Percentiles rank a stretch among this genome's conserved stretches.
Evolutionary conservation across 2,888 invertebrate species (phyloP).

Genomic region (Galerucella nymphaeae): DNA sequence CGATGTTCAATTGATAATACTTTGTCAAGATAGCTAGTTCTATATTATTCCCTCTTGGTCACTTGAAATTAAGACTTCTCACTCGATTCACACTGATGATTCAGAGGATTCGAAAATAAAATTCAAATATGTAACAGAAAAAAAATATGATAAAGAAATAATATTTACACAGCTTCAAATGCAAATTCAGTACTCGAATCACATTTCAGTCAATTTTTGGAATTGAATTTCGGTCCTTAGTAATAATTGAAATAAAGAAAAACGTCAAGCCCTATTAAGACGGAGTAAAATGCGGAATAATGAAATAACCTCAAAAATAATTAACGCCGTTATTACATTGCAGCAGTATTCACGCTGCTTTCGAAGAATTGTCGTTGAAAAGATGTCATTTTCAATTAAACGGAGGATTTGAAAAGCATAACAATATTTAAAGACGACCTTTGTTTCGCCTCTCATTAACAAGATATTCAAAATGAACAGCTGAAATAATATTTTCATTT

Average conservation of each 20-base stretch:
- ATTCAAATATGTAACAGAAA: background rate
- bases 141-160: background rate
- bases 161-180: background rate
- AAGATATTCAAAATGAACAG: slow-evolving; percentile 24
- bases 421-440: slow-evolving; percentile 32
- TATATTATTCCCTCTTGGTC: no score
- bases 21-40: no score
- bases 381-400: slow-evolving; percentile 42
- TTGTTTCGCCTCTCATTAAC: slow-evolving; percentile 30
- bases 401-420: slow-evolving; percentile 36
- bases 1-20: no score
- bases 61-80: no score
- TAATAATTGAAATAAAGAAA: slow-evolving; percentile 39
- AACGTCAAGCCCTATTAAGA: slow-evolving; percentile 40
- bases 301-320: slow-evolving; percentile 45
- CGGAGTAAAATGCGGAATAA: slow-evolving; percentile 42
- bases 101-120: no score
- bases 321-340: slow-evolving; percentile 44
- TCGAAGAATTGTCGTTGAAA: slow-evolving; percentile 36
- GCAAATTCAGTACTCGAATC: slow-evolving; percentile 15
- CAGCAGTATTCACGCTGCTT: slow-evolving; percentile 39
- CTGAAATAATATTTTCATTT: slow-evolving; percentile 19
- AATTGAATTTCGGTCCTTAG: slow-evolving; percentile 29
- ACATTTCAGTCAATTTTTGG: slow-evolving; percentile 23
- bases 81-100: no score